These are phyloP conservation scores for Entomobrya proxima DNA, from an alignment of 2,888 invertebrate genomes.

Conservation along the genomic window DNA sequence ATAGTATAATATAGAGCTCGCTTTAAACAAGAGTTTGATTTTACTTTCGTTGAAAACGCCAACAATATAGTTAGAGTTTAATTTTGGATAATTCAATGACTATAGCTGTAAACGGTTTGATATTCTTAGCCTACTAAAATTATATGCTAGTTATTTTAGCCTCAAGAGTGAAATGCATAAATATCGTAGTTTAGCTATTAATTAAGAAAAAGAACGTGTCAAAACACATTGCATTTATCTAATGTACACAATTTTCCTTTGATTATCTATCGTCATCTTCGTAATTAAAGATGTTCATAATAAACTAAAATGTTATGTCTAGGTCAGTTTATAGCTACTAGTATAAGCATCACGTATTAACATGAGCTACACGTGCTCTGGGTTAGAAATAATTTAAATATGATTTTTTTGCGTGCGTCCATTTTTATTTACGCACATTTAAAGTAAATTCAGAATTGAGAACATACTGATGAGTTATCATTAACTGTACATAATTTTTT, in stretches of 20 bases:
- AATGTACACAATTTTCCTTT: conserved; percentile 52
- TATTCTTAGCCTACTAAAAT: conserved; percentile 14
- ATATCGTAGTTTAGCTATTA: not conserved
- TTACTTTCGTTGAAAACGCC: not conserved
- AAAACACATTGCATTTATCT: conserved; percentile 64
- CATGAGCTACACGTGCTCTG: no score
- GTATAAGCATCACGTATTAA: not conserved
- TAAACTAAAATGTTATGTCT: not conserved
- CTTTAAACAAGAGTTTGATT: not conserved
- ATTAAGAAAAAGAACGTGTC: conserved; percentile 47
- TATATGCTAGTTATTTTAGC: no score
- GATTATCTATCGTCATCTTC: not conserved
- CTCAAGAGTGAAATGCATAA: conserved; percentile 2
- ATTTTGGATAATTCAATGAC: not conserved
- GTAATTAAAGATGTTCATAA: conserved; percentile 23
- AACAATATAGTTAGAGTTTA: not conserved
- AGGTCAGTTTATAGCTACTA: conserved; percentile 7
- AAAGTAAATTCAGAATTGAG: not conserved
- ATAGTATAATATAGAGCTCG: not conserved
- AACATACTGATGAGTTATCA: not conserved
- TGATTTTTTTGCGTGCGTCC: not conserved
- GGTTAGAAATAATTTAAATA: no score
- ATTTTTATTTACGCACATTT: conserved; percentile 4
- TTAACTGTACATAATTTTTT: conserved; percentile 21
- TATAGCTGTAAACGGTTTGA: not conserved